Conservation (phyloP, 2,888 invertebrate species). For the Melanotus villosus region DNA sequence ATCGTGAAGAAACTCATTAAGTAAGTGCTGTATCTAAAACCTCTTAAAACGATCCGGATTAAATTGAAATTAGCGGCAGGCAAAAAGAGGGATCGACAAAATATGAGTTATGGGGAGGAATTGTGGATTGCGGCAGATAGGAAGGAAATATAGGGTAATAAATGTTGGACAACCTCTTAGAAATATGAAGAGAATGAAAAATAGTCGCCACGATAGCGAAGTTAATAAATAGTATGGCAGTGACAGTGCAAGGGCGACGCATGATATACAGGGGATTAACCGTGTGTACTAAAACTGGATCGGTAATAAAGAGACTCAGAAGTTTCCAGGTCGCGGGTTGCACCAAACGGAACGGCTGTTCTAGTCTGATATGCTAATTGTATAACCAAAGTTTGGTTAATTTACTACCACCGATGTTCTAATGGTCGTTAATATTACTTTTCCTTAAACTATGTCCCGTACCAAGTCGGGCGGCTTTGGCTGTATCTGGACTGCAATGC, state of each 20-base stretch:
- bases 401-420: slow-evolving; percentile 36
- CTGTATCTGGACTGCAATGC: slow-evolving; percentile 2
- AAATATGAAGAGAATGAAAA: slow-evolving; percentile 60
- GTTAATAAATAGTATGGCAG: slow-evolving; percentile 61
- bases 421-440: slow-evolving; percentile 50
- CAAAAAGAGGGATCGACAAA: slow-evolving; percentile 31
- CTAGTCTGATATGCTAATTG: slow-evolving; percentile 50
- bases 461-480: slow-evolving; percentile 13
- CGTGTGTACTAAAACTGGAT: slow-evolving; percentile 30
- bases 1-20: slow-evolving; percentile 42
- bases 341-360: slow-evolving; percentile 46
- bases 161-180: slow-evolving; percentile 51
- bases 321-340: slow-evolving; percentile 11
- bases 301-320: slow-evolving; percentile 23
- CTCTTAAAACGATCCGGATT: slow-evolving; percentile 38
- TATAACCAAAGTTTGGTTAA: slow-evolving; percentile 41
- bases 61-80: slow-evolving; percentile 41
- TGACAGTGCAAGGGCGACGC: slow-evolving; percentile 55
- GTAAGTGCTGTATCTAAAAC: slow-evolving; percentile 41
- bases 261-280: slow-evolving; percentile 58
- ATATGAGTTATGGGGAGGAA: slow-evolving; percentile 40
- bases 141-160: slow-evolving; percentile 52
- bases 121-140: slow-evolving; percentile 41
- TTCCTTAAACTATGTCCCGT: slow-evolving; percentile 18
- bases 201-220: slow-evolving; percentile 54